A percentile compares a stretch with the other conserved stretches of the same genome.
These are phyloP conservation scores for Laothoe populi DNA, from an alignment of 2,888 invertebrate genomes.

Conservation along the genomic window DNA sequence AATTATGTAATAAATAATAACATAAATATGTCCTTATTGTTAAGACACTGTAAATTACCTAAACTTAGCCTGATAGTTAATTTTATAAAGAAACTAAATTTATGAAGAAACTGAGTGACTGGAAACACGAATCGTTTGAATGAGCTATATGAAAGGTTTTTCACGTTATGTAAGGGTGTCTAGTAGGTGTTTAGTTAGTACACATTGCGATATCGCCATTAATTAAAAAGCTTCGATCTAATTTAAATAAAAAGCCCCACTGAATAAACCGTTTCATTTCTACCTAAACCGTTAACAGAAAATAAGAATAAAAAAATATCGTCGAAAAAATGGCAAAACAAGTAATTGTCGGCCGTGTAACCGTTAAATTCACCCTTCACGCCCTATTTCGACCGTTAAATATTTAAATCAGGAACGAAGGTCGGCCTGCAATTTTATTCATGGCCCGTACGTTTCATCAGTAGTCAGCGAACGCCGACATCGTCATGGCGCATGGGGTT, in stretches of 20 bases:
- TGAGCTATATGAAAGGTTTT: too few relatives aligned
- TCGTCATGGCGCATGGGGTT: conserved; percentile 36
- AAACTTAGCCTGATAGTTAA: too few relatives aligned
- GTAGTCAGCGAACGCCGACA: conserved; percentile 1
- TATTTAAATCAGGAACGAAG: conserved; percentile 48
- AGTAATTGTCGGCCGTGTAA: conserved; percentile 13
- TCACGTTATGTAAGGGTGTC: too few relatives aligned
- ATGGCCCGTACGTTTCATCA: conserved; percentile 41
- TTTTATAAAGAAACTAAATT: too few relatives aligned
- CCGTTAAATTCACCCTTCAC: conserved; percentile 28
- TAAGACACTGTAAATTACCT: too few relatives aligned
- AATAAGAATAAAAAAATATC: conserved; percentile 4
- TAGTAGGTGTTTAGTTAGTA: too few relatives aligned
- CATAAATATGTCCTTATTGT: too few relatives aligned
- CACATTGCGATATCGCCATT: too few relatives aligned
- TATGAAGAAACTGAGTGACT: too few relatives aligned
- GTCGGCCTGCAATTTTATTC: conserved; percentile 63
- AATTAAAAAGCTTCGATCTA: too few relatives aligned
- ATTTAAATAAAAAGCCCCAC: neutral
- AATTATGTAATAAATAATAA: too few relatives aligned
- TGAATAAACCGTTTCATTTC: neutral
- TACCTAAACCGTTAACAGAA: neutral
- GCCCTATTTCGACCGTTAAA: conserved; percentile 37
- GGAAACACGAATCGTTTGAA: too few relatives aligned
- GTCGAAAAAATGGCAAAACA: conserved; percentile 17